Percentiles rank a stretch among this genome's conserved stretches.
These are phyloP conservation scores for Meliscaeva auricollis DNA, from an alignment of 2,888 invertebrate species.

Conservation along the genomic window DNA sequence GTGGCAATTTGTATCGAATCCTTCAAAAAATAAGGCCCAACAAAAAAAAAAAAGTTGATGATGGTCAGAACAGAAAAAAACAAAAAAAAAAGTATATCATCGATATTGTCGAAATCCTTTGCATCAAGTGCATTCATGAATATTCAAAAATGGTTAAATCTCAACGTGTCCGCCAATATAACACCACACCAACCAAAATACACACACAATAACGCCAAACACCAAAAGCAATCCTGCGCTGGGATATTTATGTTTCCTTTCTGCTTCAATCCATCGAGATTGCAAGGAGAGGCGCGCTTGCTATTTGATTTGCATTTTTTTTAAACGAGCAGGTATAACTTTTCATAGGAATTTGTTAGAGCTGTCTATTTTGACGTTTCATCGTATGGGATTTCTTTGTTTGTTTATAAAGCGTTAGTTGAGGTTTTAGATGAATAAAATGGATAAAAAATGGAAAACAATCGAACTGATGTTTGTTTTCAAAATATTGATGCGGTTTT, in stretches of 20 bases:
- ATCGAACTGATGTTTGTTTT: constrained; percentile 30
- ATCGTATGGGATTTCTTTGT: constrained; percentile 25
- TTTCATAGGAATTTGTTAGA: not conserved
- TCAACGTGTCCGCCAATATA: constrained; percentile 63
- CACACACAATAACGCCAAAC: constrained; percentile 29
- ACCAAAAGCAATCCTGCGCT: constrained; percentile 45
- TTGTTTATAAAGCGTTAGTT: constrained; percentile 37
- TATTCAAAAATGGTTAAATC: constrained; percentile 74
- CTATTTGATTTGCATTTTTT: constrained; percentile 58
- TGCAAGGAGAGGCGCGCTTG: constrained; percentile 6
- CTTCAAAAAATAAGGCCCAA: constrained; percentile 16
- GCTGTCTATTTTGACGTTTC: constrained; percentile 21
- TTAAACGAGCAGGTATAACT: not conserved
- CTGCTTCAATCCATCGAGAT: constrained; percentile 33
- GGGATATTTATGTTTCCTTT: constrained; percentile 67
- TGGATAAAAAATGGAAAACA: constrained; percentile 32
- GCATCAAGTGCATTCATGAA: constrained; percentile 72
- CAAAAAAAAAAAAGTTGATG: constrained; percentile 2
- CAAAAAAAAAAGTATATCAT: constrained; percentile 52
- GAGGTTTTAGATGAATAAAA: constrained; percentile 46
- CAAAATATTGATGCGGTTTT: constrained; percentile 28
- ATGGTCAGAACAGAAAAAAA: not conserved
- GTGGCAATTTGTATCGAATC: constrained; percentile 66
- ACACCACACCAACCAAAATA: constrained; percentile 27
- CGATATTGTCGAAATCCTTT: constrained; percentile 71